phyloP scores from a whole-genome alignment of 2,888 invertebrate species.

The Caenorhabditis sp. region DNA sequence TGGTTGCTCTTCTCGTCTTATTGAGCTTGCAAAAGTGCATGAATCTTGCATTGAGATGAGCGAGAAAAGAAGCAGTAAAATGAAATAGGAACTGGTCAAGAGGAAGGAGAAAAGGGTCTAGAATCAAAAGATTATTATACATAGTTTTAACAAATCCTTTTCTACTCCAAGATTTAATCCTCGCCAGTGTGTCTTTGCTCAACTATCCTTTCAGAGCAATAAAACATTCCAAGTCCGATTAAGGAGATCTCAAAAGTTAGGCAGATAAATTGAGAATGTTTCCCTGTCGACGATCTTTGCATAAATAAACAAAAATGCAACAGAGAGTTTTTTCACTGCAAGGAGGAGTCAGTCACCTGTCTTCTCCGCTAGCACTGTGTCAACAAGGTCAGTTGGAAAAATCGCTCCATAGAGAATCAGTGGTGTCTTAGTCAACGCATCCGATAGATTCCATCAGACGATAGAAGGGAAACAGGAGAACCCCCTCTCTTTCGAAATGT shows the following conservation, averaged over 20 bases:
- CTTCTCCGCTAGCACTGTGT: conserved; percentile 8
- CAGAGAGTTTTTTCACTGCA: conserved; percentile 24
- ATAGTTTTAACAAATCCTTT: neutral
- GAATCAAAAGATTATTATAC: conserved; percentile 6
- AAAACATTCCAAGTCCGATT: neutral
- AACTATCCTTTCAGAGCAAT: neutral
- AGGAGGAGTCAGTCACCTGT: conserved; percentile 8
- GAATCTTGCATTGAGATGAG: conserved; percentile 45
- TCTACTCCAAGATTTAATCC: conserved; percentile 1
- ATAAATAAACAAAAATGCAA: conserved; percentile 9
- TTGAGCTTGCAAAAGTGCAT: conserved; percentile 59
- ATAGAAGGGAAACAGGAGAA: conserved; percentile 45
- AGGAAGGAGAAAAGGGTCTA: neutral
- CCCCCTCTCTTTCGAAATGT: conserved; percentile 46
- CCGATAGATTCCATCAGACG: conserved; percentile 34
- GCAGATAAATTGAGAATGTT: neutral
- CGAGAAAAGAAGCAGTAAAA: conserved; percentile 23
- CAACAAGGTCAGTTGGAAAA: conserved; percentile 17
- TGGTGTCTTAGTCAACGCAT: conserved; percentile 21
- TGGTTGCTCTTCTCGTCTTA: conserved; percentile 47
- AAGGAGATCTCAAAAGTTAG: neutral
- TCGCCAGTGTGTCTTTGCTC: neutral
- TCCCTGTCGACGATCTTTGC: conserved; percentile 12
- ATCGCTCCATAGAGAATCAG: conserved; percentile 54
- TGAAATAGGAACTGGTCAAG: conserved; percentile 9